These are phyloP conservation scores for Metellina segmentata DNA, from an alignment of 2,888 invertebrate genomes.

Conservation along the genomic window DNA sequence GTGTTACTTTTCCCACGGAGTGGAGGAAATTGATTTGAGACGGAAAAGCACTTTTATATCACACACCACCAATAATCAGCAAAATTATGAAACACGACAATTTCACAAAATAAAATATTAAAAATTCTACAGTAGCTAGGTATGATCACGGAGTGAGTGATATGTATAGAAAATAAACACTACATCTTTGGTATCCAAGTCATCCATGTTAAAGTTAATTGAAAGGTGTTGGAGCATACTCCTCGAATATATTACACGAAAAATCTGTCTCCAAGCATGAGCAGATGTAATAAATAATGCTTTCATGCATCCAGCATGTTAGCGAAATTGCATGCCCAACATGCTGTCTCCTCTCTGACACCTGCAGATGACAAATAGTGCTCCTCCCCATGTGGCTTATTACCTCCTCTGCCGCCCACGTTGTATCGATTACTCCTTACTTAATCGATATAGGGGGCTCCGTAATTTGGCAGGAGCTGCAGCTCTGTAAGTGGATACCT, in stretches of 20 bases:
- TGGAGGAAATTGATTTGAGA: too few species aligned
- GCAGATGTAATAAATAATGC: background rate
- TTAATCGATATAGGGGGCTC: slow-evolving; percentile 70
- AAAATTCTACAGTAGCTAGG: too few species aligned
- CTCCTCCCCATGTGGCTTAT: slow-evolving; percentile 61
- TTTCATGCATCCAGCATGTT: background rate
- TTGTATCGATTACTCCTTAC: slow-evolving; percentile 64
- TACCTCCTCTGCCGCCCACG: slow-evolving; percentile 69
- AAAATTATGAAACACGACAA: too few species aligned
- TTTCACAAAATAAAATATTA: too few species aligned
- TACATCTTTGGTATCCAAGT: too few species aligned
- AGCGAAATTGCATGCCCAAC: background rate
- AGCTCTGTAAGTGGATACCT: slow-evolving; percentile 12
- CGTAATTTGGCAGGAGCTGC: slow-evolving; percentile 32
- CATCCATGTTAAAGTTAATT: too few species aligned
- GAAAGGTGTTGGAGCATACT: too few species aligned
- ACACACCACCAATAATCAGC: too few species aligned
- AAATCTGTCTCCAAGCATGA: background rate
- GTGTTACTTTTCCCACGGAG: too few species aligned
- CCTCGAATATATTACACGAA: background rate
- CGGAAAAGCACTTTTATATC: too few species aligned
- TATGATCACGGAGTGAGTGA: too few species aligned
- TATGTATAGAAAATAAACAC: too few species aligned
- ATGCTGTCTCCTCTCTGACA: slow-evolving; percentile 34
- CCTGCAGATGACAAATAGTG: slow-evolving; percentile 57